phyloP scores from a whole-genome alignment of 2,888 invertebrate genomes.

The Habrosyne pyritoides region DNA sequence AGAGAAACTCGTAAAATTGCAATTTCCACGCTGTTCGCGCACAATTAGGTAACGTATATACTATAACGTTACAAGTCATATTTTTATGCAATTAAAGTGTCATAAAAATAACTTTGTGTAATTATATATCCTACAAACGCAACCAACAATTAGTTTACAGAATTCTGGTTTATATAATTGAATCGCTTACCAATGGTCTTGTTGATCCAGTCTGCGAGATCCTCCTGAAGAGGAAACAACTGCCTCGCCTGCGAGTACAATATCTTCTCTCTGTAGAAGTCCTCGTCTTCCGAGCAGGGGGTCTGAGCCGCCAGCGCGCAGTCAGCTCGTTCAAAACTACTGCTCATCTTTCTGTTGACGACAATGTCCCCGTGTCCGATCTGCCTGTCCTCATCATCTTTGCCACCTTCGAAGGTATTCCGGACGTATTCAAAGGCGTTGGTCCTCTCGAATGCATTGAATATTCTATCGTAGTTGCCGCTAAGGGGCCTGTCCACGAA shows the following conservation, averaged over 20 bases:
- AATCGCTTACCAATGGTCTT: conserved; percentile 90
- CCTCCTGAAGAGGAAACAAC: conserved; percentile 92
- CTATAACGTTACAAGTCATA: conserved; percentile 15
- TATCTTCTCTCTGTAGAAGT: conserved; percentile 88
- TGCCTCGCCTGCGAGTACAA: conserved; percentile 90
- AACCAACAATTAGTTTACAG: no score
- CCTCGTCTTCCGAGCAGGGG: conserved; percentile 84
- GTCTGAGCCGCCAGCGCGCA: conserved; percentile 80
- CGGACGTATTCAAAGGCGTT: conserved; percentile 77
- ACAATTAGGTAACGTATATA: conserved; percentile 27
- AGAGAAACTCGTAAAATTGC: conserved; percentile 63
- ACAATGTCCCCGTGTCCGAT: conserved; percentile 71
- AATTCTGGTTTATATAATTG: neutral
- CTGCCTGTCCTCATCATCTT: conserved; percentile 56
- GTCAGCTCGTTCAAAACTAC: conserved; percentile 76
- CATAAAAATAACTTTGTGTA: neutral
- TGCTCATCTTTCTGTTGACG: conserved; percentile 74
- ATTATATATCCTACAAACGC: neutral
- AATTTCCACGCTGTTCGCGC: conserved; percentile 46
- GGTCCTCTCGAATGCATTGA: conserved; percentile 78
- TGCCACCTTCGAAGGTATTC: conserved; percentile 47
- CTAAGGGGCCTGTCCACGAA: conserved; percentile 71
- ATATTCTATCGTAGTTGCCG: conserved; percentile 78
- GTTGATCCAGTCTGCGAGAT: conserved; percentile 94
- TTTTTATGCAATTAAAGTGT: neutral